These are phyloP conservation scores for Xanthia togata DNA, from an alignment of 2,888 invertebrate genomes.

Conservation along the genomic window DNA sequence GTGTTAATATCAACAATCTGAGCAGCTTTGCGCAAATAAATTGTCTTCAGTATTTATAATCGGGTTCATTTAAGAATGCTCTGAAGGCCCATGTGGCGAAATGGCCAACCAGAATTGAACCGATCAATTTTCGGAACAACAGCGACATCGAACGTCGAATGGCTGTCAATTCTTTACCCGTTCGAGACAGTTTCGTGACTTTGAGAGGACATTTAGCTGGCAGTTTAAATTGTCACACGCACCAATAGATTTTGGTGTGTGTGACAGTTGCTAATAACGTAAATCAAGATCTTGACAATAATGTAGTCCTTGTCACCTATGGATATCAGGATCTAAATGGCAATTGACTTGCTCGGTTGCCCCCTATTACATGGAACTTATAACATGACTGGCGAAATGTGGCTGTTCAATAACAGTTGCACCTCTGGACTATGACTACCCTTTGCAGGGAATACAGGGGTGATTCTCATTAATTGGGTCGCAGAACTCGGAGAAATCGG, in stretches of 20 bases:
- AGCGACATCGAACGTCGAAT: neutral
- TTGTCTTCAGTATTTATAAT: constrained; percentile 18
- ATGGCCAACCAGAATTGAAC: constrained; percentile 4
- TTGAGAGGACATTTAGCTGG: constrained; percentile 22
- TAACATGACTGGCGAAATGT: neutral
- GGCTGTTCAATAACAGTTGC: neutral
- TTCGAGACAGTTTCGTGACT: neutral
- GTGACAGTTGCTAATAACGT: constrained; percentile 7
- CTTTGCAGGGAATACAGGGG: neutral
- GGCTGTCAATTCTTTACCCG: neutral
- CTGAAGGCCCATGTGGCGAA: neutral
- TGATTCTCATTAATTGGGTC: constrained; percentile 24
- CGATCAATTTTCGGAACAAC: constrained; percentile 13
- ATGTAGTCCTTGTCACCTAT: neutral
- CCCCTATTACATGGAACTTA: neutral
- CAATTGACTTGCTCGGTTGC: neutral
- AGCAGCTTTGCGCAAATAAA: constrained; percentile 19
- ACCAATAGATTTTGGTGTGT: constrained; percentile 15
- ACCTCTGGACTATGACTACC: neutral
- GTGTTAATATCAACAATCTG: constrained; percentile 34
- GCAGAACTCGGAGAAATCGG: constrained; percentile 20
- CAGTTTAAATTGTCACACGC: constrained; percentile 26
- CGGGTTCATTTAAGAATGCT: neutral
- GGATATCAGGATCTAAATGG: neutral
- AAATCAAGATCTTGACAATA: neutral